Evolutionary conservation across 2,113 vertebrate genomes (phyloP), one percentile per base, ranked within the genome.

Genomic region (Naja naja): DNA sequence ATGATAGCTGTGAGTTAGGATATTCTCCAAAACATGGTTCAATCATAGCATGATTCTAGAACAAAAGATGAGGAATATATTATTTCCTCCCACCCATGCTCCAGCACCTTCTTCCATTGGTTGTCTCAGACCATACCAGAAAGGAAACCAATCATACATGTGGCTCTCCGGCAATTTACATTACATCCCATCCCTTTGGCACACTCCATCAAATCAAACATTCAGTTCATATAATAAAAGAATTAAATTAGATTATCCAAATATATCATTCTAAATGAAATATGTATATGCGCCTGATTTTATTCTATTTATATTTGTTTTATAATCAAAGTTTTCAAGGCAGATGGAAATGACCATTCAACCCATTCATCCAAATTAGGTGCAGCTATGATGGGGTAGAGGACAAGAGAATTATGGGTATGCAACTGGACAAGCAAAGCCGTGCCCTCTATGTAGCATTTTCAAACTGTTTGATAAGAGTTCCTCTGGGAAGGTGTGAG

Each of bases 301-400:
- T 86, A 60, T 81, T 27, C 25, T 85, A 93, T 34, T 89, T 54
- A 54, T 91, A 53, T 53, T 60, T 87, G 6, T 87, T 95, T 93
- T 94, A 86, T 94, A 95, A 94, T 94, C 92, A 64, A 94, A 95
- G 54, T 93, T n/a, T 23, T 11, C 27, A 58, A 85, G 53, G 34
- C 55, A 64, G 47, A 93, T 52, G 9, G 23, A 49, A 34, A 14
- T 27, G 23, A 1, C 18, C 39, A 14, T 52, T 27, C 85, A 69
- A 69, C 11, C n/a, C 23, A 23, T 56, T 49, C 89, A 11, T 52
- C 8, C 39, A 2, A 89, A 95, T 11, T 88, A 99, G 99, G 96
- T 99, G 99, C 98, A 99, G 98, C 95, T 98, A 99, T 0, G 99
- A 99, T 0, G 98, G 99, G 0, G 96, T 99, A 34, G 99, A 99